Evolutionary conservation across 2,888 invertebrate species (phyloP).

Genomic region (Dryocosmus kuriphilus): DNA sequence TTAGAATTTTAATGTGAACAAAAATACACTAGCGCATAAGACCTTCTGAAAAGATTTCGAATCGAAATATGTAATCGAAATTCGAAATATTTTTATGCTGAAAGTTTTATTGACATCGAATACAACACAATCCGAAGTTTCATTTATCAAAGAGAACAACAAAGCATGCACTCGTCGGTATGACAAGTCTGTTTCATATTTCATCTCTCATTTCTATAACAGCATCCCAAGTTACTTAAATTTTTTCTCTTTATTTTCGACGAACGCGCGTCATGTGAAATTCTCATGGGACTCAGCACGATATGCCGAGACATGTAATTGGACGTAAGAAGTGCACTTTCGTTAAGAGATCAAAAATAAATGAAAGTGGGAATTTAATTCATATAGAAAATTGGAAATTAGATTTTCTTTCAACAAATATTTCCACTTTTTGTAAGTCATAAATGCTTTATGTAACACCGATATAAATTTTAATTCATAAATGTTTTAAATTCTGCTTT

Average conservation of each 20-base stretch:
- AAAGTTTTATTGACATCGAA: not conserved
- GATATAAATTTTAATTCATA: no score
- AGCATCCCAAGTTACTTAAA: conserved; percentile 16
- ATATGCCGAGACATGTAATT: conserved; percentile 14
- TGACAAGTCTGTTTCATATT: conserved; percentile 33
- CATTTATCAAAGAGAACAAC: conserved; percentile 34
- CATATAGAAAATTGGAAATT: not conserved
- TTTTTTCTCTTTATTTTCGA: conserved; percentile 17
- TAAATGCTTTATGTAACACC: no score
- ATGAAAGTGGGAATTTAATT: not conserved
- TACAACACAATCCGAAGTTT: conserved; percentile 18
- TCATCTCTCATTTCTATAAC: conserved; percentile 28
- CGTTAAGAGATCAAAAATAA: not conserved
- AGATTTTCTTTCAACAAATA: not conserved
- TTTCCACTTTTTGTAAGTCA: no score
- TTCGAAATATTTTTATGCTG: not conserved
- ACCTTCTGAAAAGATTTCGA: not conserved
- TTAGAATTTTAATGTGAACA: no score
- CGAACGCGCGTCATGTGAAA: conserved; percentile 14
- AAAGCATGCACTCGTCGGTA: conserved; percentile 25
- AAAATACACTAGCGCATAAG: not conserved
- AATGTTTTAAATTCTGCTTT: no score
- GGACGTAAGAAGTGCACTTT: conserved; percentile 24
- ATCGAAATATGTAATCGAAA: not conserved
- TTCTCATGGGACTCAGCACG: conserved; percentile 17